Percentiles rank a stretch among this genome's conserved stretches.
These are phyloP conservation scores for Clitarchus hookeri DNA, from an alignment of 2,888 invertebrate genomes.

Conservation along the genomic window DNA sequence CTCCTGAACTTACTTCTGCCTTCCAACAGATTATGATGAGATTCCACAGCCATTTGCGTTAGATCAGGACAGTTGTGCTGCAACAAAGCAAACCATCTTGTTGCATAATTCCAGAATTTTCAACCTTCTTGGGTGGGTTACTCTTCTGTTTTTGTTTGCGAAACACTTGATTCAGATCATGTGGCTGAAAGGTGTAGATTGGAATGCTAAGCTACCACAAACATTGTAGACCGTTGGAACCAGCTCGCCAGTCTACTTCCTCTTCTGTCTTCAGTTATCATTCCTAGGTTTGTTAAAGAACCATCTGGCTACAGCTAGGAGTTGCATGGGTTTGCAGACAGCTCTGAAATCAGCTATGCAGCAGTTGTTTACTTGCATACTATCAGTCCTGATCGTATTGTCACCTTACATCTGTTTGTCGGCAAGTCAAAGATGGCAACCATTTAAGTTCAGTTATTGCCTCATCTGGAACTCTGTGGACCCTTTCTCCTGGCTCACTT, in stretches of 20 bases:
- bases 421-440: not conserved
- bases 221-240: not conserved
- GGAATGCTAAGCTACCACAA: not conserved
- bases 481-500: not conserved
- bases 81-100: not conserved
- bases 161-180: not conserved
- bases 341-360: not conserved
- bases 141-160: not conserved
- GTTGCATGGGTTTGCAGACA: not conserved
- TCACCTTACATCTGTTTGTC: not conserved
- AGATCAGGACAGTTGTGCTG: not conserved
- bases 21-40: not conserved
- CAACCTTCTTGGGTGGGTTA: not conserved
- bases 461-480: not conserved
- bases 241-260: not conserved
- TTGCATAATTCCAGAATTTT: not conserved
- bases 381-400: not conserved
- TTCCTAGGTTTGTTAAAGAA: not conserved
- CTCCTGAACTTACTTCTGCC: not conserved
- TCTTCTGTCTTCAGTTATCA: not conserved
- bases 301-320: not conserved
- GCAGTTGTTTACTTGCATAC: not conserved
- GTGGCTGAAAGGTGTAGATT: not conserved
- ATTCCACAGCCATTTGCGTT: not conserved
- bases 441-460: not conserved